Conservation (phyloP, 2,113 vertebrate genomes). For the Dermatemys mawii region DNA sequence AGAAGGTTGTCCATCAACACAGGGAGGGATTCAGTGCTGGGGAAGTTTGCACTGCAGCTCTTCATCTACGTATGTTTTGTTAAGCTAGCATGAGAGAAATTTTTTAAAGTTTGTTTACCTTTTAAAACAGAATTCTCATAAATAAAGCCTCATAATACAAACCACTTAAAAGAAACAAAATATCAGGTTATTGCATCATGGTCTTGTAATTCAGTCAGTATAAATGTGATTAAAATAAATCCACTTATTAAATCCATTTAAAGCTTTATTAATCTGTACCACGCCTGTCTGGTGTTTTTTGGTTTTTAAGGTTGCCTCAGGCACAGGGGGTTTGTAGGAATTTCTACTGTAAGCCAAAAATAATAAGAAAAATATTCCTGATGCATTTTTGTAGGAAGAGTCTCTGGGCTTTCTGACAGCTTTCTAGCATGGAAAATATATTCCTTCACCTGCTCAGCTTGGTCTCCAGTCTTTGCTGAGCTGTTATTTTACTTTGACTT, state of each 20-base stretch:
- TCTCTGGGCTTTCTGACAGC: neutral
- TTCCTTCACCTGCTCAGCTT: neutral
- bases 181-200: conserved; percentile 30
- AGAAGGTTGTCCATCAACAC: neutral
- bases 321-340: conserved; percentile 5
- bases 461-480: neutral
- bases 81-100: neutral
- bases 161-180: conserved; percentile 8
- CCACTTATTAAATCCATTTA: too few relatives aligned
- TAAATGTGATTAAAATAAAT: conserved; percentile 56
- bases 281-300: neutral
- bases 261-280: neutral
- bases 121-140: neutral
- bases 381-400: neutral
- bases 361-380: conserved; percentile 11
- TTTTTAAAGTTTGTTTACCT: conserved; percentile 2
- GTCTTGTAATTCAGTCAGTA: conserved; percentile 1
- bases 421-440: neutral
- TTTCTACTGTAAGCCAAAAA: conserved; percentile 34
- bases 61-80: neutral
- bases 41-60: neutral
- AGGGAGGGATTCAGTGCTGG: neutral
- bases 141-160: conserved; percentile 11
- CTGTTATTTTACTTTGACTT: neutral
- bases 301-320: conserved; percentile 2